Evolutionary conservation across 2,113 vertebrate species (phyloP), one percentile per base, ranked within the genome.

Genomic region (Gallinago media): DNA sequence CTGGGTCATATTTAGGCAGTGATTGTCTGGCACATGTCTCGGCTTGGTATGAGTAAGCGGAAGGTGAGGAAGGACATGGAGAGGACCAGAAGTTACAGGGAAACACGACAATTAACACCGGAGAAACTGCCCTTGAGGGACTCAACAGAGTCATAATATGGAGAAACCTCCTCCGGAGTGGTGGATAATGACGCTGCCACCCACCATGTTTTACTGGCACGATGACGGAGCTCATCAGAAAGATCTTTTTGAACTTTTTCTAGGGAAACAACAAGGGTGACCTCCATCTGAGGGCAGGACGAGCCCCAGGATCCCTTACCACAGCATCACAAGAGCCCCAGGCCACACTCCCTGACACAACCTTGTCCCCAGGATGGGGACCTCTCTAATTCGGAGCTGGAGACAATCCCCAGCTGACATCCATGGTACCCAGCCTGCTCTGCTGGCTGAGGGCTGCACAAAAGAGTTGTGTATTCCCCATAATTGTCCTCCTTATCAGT

Each of bases 401-500:
- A 96, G 95, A 97, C 8, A 1, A 77, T 96, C 91, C 68, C 83
- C 95, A 91, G 94, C 94, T 94, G 95, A 94, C 86, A 49, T 88
- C 42, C 0, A 0, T 7, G 0, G 71, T 15, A 88, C 78, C 72
- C 83, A 77, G 87, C 34, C 80, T 12, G 31, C 66, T 82, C 58
- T 1, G 19, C 22, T 32, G 89, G 50, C 87, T 46, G 36, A 87
- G 89, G 81, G 81, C 94, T 94, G 36, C 90, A 85, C 90, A 77
- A 76, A 46, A 70, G 80, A 55, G 79, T 4, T 50, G 83, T 52
- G 89, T 38, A 59, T 67, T 94, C 91, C 76, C 93, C 86, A 59
- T 96, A 97, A 96, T 96, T 96, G 94, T 96, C 68, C 91, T 92
- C 80, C 95, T 97, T 97, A 97, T 97, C 96, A 95, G 96, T 87